Percentiles rank a stretch among this genome's conserved stretches.
These are phyloP conservation scores for Ginglymostoma cirratum DNA, from an alignment of 2,113 vertebrate genomes.

Conservation along the genomic window DNA sequence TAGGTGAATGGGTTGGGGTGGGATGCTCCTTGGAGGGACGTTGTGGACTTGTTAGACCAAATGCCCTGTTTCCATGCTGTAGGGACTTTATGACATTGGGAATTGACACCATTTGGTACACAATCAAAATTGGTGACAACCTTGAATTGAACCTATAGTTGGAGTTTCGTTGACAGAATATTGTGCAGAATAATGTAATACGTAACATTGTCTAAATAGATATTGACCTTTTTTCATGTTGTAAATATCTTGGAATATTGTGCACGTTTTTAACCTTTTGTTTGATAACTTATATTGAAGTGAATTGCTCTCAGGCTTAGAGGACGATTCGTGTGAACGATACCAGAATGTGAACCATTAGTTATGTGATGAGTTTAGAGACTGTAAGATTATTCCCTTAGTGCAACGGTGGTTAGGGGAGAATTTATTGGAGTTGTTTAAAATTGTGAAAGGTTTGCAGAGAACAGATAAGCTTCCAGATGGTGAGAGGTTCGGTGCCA, in stretches of 20 bases:
- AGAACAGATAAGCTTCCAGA: background rate
- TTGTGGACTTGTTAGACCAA: too few species aligned
- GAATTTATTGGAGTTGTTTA: background rate
- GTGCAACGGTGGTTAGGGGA: background rate
- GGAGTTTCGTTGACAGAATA: background rate
- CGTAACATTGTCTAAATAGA: background rate
- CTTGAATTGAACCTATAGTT: background rate
- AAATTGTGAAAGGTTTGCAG: background rate
- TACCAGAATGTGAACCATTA: background rate
- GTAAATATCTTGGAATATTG: background rate
- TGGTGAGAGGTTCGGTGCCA: too few species aligned
- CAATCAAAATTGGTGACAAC: background rate
- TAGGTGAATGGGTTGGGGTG: too few species aligned
- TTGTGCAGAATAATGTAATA: background rate
- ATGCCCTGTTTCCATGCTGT: too few species aligned
- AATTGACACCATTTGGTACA: background rate
- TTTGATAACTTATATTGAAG: background rate
- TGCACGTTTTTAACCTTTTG: background rate
- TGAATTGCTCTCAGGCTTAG: background rate
- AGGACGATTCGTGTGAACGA: background rate
- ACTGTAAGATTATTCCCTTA: background rate
- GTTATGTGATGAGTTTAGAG: background rate
- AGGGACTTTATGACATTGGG: background rate
- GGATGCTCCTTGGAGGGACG: too few species aligned
- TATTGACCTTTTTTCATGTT: background rate